These are phyloP conservation scores for Lycaon pictus DNA, from an alignment of 2,113 vertebrate species.

Conservation along the genomic window DNA sequence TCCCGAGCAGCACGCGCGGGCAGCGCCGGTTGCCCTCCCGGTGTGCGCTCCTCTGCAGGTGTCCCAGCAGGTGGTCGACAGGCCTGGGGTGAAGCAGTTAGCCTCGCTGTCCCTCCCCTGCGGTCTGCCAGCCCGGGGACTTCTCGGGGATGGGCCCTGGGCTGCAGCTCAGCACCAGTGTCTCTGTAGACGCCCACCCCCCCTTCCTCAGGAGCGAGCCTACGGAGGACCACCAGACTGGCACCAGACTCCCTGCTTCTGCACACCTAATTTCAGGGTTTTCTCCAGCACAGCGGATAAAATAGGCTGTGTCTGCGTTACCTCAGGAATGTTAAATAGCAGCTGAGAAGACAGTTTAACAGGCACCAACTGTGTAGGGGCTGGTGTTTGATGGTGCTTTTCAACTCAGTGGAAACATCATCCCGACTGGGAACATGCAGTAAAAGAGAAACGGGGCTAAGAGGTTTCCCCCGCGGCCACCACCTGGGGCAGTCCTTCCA, in stretches of 20 bases:
- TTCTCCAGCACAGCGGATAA: not conserved
- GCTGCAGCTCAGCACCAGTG: not conserved
- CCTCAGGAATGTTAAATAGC: not conserved
- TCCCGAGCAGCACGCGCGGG: too few relatives aligned
- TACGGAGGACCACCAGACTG: not conserved
- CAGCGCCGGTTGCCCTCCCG: too few relatives aligned
- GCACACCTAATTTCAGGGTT: not conserved
- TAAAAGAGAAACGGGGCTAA: not conserved
- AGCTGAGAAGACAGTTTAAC: not conserved
- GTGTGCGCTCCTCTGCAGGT: too few relatives aligned
- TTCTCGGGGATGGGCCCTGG: not conserved
- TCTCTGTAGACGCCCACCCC: too few relatives aligned
- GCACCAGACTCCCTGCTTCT: too few relatives aligned
- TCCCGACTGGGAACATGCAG: not conserved
- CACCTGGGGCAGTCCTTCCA: not conserved
- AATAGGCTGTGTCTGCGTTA: not conserved
- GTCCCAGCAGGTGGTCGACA: too few relatives aligned
- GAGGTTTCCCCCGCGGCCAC: not conserved
- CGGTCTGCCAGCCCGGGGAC: too few relatives aligned
- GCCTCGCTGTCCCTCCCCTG: too few relatives aligned
- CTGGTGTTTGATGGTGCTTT: not conserved
- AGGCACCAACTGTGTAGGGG: not conserved
- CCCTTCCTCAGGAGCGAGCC: not conserved
- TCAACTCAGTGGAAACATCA: not conserved
- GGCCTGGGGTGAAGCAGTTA: too few relatives aligned